Evolutionary conservation across 2,888 invertebrate species (phyloP), one percentile per base, ranked within the genome.

Genomic region (Hemithea aestivaria): DNA sequence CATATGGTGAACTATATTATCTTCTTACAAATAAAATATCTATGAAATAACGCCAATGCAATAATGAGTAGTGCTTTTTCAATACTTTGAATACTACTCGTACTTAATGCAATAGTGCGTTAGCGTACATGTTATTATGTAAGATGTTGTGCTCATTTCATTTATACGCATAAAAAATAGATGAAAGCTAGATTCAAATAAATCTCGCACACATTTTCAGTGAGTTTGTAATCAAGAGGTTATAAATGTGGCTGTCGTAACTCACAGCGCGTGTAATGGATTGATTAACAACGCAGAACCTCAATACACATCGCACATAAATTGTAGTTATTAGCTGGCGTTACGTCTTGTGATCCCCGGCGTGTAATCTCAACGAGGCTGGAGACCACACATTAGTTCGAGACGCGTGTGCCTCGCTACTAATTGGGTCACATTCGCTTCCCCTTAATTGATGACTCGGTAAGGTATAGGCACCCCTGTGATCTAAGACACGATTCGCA

Each of bases 361-460:
- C 63, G 69, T 62, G 64, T 77, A 77, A 76, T 79, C 76, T 68
- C 52, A 61, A 62, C 67, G 67, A 70, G 72, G 67, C 66, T 66
- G 63, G 45, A 46, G 64, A 65, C 66, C 65, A 68, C 64, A 67
- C 74, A 74, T 75, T 76, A 78, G 78, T 73, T 66, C 62, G 63
- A 62, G 65, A 66, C 68, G 73, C 70, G 70, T 62, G 66, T 64
- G 46, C 40, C 47, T 43, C 47, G 63, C 62, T 64, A 61, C 62
- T 79, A 84, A 82, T 85, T 84, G 82, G 83, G 82, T 83, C 80
- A 70, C 76, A 73, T 61, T 66, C 52, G 43, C 45, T 39, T 45
- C 46, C 43, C 58, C 56, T 56, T 76, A 81, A 81, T 80, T 80
- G 78, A 79, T 73, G 68, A 62, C 60, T 64, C 65, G 66, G 63